Evolutionary conservation across 2,113 vertebrate species (phyloP), one percentile per base, ranked within the genome.

Genomic region (Conger conger): DNA sequence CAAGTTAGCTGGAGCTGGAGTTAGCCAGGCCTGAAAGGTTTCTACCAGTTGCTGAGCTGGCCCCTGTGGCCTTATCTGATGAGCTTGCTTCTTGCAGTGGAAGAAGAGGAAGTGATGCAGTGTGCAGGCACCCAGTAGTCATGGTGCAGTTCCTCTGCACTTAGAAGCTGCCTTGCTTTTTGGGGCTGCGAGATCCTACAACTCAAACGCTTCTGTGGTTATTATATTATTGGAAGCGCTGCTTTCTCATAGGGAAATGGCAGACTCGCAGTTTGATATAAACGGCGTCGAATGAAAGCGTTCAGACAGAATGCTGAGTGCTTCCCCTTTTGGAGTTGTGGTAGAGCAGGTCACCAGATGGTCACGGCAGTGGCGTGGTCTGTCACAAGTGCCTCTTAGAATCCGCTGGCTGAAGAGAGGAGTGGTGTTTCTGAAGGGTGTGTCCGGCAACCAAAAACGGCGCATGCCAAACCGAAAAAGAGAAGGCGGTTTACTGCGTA

Each of bases 371-470:
- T 77, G 63, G 84, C 36, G 11, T 40, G n/a, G 82, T 57, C 82
- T 68, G 63, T 83, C 38, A 68, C 76, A 76, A 40, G 80, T 35
- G 50, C 81, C 81, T 50, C 80, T 38, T 17, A 8, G n/a, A 83
- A 83, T 38, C 80, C 60, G 40, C 36, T 53, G 0, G 17, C 80
- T 83, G 68, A 17, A 83, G 0, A 35, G 53, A 87, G 35, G 84
- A 80, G 84, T n/a, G 36, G 36, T 54, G 35, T 83, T 85, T 86
- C 80, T n/a, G 42, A 80, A 79, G 83, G 68, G 60, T 45, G 37
- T 88, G 78, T 81, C 53, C 35, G 54, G n/a, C 76, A 86, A 82
- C 82, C 83, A 83, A 68, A 86, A 76, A 76, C 33, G 77, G 79
- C 17, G 15, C 40, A 33, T 30, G 30, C 15, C 36, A 36, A 60